Evolutionary conservation across 2,113 vertebrate genomes (phyloP).

Genomic region (Bujurquina vittata): DNA sequence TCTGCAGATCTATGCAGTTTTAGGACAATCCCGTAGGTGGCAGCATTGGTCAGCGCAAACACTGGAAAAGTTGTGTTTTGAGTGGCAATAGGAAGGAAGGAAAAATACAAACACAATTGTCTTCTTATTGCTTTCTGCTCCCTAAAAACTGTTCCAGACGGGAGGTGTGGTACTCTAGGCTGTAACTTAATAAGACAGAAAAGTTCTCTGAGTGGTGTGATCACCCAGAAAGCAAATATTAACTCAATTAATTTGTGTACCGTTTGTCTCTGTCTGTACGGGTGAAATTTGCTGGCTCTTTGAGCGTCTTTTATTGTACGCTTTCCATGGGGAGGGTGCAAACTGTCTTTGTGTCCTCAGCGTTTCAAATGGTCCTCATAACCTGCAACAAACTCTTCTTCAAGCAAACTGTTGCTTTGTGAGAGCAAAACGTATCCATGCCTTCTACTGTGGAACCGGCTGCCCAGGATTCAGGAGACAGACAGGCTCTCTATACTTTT

Average conservation of each 20-base stretch:
- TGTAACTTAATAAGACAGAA: too few relatives aligned
- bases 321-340: not conserved
- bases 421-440: not conserved
- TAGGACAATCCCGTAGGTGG: conserved; percentile 19
- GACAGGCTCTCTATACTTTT: not conserved
- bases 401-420: not conserved
- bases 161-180: not conserved
- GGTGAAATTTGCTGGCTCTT: not conserved
- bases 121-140: not conserved
- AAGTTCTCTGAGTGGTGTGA: not conserved
- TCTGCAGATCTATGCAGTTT: not conserved
- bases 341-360: not conserved
- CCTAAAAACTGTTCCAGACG: not conserved
- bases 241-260: not conserved
- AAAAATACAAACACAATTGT: not conserved
- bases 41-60: conserved; percentile 18
- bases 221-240: not conserved
- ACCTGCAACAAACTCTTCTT: not conserved
- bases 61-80: not conserved
- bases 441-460: not conserved
- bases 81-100: not conserved
- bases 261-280: not conserved
- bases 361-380: not conserved
- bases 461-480: not conserved
- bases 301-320: not conserved